Evolutionary conservation across 2,113 vertebrate species (phyloP).

Genomic region (Pagrus major): DNA sequence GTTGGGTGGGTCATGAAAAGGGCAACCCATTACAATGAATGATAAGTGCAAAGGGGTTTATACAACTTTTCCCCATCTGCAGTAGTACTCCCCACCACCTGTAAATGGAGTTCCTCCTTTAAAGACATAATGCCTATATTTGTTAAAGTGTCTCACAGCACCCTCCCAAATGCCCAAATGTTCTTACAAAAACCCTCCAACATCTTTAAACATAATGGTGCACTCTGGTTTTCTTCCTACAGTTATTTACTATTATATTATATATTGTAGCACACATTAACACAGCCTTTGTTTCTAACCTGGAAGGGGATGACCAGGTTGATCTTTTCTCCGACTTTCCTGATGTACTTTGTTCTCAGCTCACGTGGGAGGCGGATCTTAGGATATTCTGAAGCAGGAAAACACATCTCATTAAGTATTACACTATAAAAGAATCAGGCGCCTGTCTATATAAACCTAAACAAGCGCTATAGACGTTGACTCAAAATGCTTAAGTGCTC

Average conservation of each 20-base stretch:
- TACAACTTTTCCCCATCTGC: neutral
- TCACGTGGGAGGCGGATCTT: slow-evolving; percentile 93
- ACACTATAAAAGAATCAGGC: too few relatives aligned
- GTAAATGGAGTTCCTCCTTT: neutral
- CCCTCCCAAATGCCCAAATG: neutral
- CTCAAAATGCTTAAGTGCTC: neutral
- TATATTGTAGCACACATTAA: neutral
- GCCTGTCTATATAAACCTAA: neutral
- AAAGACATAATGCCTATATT: neutral
- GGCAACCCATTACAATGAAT: neutral
- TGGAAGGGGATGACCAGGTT: slow-evolving; percentile 93
- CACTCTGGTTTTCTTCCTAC: neutral
- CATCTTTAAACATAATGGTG: neutral
- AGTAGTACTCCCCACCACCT: neutral
- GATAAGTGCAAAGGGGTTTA: neutral
- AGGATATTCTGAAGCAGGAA: slow-evolving; percentile 85
- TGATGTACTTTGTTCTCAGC: slow-evolving; percentile 89
- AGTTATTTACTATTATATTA: neutral
- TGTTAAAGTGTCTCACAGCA: neutral
- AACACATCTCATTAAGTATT: neutral
- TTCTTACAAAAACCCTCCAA: neutral
- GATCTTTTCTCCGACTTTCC: slow-evolving; percentile 88
- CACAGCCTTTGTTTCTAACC: slow-evolving; percentile 72
- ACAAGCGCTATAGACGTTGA: neutral
- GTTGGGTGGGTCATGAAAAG: neutral